Evolutionary conservation across 2,113 vertebrate species (phyloP).

Genomic region (Lipotes vexillifer): DNA sequence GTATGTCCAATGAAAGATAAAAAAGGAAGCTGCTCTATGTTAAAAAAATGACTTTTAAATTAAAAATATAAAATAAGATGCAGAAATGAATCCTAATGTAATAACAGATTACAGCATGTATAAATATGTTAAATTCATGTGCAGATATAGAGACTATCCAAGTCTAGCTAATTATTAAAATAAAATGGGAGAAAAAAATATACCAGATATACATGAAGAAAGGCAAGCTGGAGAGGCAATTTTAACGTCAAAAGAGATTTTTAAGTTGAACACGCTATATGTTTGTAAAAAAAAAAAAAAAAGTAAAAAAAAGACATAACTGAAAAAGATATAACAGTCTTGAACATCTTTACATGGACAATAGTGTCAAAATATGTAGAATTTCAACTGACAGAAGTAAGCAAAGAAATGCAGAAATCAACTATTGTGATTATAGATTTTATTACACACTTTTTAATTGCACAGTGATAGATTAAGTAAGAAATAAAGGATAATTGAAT

Average conservation of each 20-base stretch:
- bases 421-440: neutral
- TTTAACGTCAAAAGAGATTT: neutral
- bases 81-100: neutral
- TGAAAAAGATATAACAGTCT: neutral
- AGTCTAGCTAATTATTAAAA: neutral
- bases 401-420: neutral
- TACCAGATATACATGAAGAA: neutral
- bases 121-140: neutral
- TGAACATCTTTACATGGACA: neutral
- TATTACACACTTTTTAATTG: neutral
- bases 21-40: neutral
- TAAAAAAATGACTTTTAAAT: neutral
- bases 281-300: neutral
- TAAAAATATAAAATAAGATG: neutral
- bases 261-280: neutral
- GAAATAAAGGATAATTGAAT: neutral
- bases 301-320: neutral
- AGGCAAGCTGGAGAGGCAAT: neutral
- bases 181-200: neutral
- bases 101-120: neutral
- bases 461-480: neutral
- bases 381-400: neutral
- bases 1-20: neutral
- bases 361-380: neutral
- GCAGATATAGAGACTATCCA: neutral